A percentile compares a stretch with the other conserved stretches of the same genome.
Conservation (phyloP, 2,797 vertebrate genomes). For the Galaxias olidus region DNA sequence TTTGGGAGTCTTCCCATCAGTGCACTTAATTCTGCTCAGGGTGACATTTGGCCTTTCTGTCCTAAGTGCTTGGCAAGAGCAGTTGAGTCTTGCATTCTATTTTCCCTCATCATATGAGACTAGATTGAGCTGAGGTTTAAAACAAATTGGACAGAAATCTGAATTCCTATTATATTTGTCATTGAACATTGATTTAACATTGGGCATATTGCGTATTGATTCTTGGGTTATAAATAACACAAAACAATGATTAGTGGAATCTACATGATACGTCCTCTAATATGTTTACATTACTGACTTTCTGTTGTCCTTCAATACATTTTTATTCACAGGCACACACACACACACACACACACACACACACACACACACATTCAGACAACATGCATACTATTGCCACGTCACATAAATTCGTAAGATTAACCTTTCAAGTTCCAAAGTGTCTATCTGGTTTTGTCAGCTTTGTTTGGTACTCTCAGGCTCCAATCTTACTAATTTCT, state of each 20-base stretch:
- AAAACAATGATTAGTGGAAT: too few species aligned
- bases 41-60: constrained; percentile 37
- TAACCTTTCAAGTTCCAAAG: not conserved
- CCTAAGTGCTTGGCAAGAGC: constrained; percentile 1
- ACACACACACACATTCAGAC: constrained; percentile 8
- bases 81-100: too few species aligned
- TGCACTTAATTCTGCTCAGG: constrained; percentile 25
- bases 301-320: not conserved
- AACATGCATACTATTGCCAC: not conserved
- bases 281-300: too few species aligned
- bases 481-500: constrained; percentile 23
- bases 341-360: not conserved
- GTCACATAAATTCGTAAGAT: not conserved
- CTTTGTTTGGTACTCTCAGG: constrained; percentile 10
- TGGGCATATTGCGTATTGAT: too few species aligned
- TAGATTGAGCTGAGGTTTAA: too few species aligned
- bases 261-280: too few species aligned
- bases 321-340: not conserved
- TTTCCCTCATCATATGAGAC: too few species aligned
- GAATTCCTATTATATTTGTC: too few species aligned
- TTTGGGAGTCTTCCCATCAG: constrained; percentile 36
- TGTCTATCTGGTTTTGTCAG: constrained; percentile 38
- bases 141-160: too few species aligned
- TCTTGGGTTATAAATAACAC: too few species aligned
- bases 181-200: too few species aligned